These are phyloP conservation scores for Aurelia sp. DNA, from an alignment of 30 jellyfish, hydroid and myxozoan genomes.

Conservation along the genomic window DNA sequence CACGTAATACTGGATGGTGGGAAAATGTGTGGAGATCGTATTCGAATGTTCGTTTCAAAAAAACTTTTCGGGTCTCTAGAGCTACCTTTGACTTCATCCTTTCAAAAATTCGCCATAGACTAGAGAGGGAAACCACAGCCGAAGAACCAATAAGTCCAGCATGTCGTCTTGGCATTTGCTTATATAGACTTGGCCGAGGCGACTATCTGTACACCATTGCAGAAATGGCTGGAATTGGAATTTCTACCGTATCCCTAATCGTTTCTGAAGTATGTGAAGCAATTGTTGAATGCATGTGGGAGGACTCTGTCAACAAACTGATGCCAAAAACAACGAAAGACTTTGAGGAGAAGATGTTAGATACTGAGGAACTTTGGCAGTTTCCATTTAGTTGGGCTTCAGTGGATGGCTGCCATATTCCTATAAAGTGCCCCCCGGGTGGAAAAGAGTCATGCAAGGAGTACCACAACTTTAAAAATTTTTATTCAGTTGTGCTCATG, in stretches of 20 bases:
- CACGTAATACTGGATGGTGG: slow-evolving; percentile 63
- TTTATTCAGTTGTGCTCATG: no score
- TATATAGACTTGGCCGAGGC: slow-evolving; percentile 25
- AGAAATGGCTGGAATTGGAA: slow-evolving; percentile 57
- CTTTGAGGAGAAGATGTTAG: no score
- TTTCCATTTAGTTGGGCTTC: background rate
- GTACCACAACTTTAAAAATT: no score
- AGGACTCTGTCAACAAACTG: no score
- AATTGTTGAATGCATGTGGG: no score
- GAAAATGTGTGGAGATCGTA: slow-evolving; percentile 34
- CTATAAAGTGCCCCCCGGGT: no score
- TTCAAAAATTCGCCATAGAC: slow-evolving; percentile 17
- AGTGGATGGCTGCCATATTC: no score
- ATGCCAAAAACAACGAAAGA: no score
- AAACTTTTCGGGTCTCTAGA: slow-evolving; percentile 35
- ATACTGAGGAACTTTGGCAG: slow-evolving; percentile 14
- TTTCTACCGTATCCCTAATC: slow-evolving; percentile 7
- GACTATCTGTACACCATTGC: slow-evolving; percentile 41
- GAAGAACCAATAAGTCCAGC: slow-evolving; percentile 44
- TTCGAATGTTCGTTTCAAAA: slow-evolving; percentile 41
- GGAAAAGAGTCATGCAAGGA: no score
- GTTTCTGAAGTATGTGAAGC: slow-evolving; percentile 16
- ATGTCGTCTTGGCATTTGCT: slow-evolving; percentile 66
- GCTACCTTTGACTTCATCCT: slow-evolving; percentile 36
- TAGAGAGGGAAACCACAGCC: slow-evolving; percentile 21